Evolutionary conservation across 2,113 vertebrate species (phyloP).

Genomic region (Crotalus horridus): DNA sequence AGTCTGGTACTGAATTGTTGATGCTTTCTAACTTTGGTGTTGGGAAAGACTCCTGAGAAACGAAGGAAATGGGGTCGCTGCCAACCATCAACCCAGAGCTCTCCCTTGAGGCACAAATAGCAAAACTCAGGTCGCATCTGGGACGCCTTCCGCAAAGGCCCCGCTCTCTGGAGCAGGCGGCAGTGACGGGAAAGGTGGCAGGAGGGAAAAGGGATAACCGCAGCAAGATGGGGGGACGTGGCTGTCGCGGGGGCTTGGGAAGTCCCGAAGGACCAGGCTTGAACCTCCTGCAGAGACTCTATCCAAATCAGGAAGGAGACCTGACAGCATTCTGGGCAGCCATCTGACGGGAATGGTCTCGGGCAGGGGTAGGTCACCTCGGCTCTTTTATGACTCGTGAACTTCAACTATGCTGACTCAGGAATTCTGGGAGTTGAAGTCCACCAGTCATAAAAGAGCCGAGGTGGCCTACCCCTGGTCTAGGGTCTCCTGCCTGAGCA

Average conservation of each 20-base stretch:
- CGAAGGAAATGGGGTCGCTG: background rate
- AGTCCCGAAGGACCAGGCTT: background rate
- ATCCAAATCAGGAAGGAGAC: no score
- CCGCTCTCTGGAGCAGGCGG: background rate
- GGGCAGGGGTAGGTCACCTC: no score
- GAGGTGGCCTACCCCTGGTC: no score
- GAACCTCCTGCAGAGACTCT: background rate
- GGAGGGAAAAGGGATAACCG: background rate
- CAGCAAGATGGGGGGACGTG: background rate
- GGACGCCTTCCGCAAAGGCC: background rate
- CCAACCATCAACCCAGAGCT: background rate
- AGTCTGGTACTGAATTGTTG: background rate
- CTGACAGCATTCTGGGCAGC: background rate
- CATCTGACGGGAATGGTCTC: background rate
- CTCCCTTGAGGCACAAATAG: background rate
- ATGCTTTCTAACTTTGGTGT: background rate
- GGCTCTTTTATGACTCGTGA: no score
- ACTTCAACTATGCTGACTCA: no score
- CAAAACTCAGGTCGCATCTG: background rate
- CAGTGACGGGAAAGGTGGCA: background rate
- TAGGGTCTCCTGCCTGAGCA: background rate
- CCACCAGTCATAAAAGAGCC: no score
- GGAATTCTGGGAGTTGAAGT: no score
- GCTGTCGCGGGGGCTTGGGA: background rate
- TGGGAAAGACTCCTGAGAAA: background rate